Evolutionary conservation across 2,797 vertebrate genomes (phyloP), one percentile per base, ranked within the genome.

Genomic region (Pseudochirops corinnae): DNA sequence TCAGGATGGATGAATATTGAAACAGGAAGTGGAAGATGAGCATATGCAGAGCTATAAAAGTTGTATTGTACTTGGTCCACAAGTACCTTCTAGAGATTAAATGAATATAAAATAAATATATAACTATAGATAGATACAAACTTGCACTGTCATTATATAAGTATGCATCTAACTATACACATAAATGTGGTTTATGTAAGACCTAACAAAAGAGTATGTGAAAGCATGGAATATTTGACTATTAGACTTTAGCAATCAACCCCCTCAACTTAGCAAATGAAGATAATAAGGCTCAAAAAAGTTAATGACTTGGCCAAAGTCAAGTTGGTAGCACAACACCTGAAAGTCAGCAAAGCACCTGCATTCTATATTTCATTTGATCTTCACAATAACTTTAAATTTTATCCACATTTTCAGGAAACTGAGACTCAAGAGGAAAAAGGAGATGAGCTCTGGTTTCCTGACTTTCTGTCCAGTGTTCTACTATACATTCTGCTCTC

Each of bases 341-440:
- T 55, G 55, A 92, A 58, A 33, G 5, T 26, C 55, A 62, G 46
- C 18, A 74, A 74, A 74, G 31, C 33, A n/a, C 5, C 33, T 91
- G 46, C 7, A 91, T 14, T 92, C 56, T 0, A 39, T 74, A 74
- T 74, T 16, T 74, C 5, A 74, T 74, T 39, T 18, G 16, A 74
- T n/a, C 57, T 92, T 94, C 91, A 82, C 14, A 62, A 93, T 94
- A 95, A 96, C 11, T 62, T 96, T 11, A 95, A 95, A 93, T 92
- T 92, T 91, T 96, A 95, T 94, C 74, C 31, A 31, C 31, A 33
- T 33, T 62, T 62, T 33, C 31, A 13, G 12, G 60, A 62, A 33
- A 62, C 60, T 31, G 29, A 62, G 31, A 14, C 29, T 62, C 60
- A 33, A 55, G 60, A 62, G 28, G 12, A 57, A 24, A 33, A 11